A percentile compares a stretch with the other conserved stretches of the same genome.
These are phyloP conservation scores for Isoperla grammatica DNA, from an alignment of 2,888 invertebrate genomes.

Conservation along the genomic window DNA sequence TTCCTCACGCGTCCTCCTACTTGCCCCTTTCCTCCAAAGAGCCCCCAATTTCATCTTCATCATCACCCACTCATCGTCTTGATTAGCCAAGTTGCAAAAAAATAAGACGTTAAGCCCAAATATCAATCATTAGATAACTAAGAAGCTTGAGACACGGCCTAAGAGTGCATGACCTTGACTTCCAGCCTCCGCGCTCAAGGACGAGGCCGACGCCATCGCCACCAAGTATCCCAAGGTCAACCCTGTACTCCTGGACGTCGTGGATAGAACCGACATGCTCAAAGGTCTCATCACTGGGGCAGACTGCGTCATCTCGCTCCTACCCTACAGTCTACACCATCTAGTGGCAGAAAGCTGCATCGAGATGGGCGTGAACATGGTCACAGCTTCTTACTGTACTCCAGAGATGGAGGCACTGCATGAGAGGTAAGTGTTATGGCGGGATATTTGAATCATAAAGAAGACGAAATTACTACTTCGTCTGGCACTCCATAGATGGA, in stretches of 20 bases:
- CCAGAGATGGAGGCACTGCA: conserved; percentile 77
- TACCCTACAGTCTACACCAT: conserved; percentile 89
- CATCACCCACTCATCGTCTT: too few relatives aligned
- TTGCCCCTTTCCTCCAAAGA: too few relatives aligned
- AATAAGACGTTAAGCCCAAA: too few relatives aligned
- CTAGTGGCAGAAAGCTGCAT: conserved; percentile 83
- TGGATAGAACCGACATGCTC: conserved; percentile 61
- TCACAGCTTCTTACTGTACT: conserved; percentile 92
- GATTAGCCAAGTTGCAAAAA: too few relatives aligned
- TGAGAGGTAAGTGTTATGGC: conserved; percentile 62
- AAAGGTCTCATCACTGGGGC: conserved; percentile 66
- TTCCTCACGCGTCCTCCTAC: too few relatives aligned
- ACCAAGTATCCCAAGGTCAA: conserved; percentile 69
- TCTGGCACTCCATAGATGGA: conserved; percentile 83
- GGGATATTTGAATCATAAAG: too few relatives aligned
- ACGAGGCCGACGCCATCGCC: conserved; percentile 82
- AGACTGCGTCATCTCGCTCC: conserved; percentile 76
- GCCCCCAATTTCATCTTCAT: too few relatives aligned
- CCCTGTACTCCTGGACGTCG: conserved; percentile 76
- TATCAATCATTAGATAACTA: too few relatives aligned
- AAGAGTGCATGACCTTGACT: too few relatives aligned
- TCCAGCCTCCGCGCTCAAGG: conserved; percentile 71
- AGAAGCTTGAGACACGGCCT: too few relatives aligned
- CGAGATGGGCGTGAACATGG: conserved; percentile 80
- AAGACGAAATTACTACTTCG: too few relatives aligned